Conservation (phyloP, 2,888 invertebrate genomes). For the Oasisia sp. region DNA sequence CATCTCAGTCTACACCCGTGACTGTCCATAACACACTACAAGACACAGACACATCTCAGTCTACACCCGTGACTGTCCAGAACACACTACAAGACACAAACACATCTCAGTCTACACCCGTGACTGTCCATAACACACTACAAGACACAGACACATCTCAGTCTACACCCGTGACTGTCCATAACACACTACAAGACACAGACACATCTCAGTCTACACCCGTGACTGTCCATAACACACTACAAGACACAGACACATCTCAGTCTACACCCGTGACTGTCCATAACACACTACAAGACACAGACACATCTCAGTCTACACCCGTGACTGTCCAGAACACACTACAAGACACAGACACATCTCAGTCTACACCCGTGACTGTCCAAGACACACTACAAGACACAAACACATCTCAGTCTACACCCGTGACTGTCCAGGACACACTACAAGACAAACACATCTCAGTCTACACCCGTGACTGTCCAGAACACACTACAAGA, state of each 20-base stretch:
- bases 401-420: conserved; percentile 68
- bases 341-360: conserved; percentile 31
- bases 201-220: conserved; percentile 48
- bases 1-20: too few species aligned
- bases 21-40: too few species aligned
- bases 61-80: too few species aligned
- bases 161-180: conserved; percentile 62
- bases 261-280: too few species aligned
- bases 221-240: conserved; percentile 58
- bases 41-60: too few species aligned
- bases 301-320: conserved; percentile 70
- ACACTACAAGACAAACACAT: conserved; percentile 41
- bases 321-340: conserved; percentile 59
- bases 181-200: conserved; percentile 46
- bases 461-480: neutral
- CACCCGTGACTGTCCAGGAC: conserved; percentile 62
- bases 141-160: conserved; percentile 68
- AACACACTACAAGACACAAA: too few species aligned
- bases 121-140: too few species aligned
- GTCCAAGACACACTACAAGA: conserved; percentile 35
- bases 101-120: too few species aligned
- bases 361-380: too few species aligned
- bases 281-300: too few species aligned
- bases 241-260: conserved; percentile 35
- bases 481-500: too few species aligned